Evolutionary conservation across 2,797 vertebrate species (phyloP).

Genomic region (Hydrophis major): DNA sequence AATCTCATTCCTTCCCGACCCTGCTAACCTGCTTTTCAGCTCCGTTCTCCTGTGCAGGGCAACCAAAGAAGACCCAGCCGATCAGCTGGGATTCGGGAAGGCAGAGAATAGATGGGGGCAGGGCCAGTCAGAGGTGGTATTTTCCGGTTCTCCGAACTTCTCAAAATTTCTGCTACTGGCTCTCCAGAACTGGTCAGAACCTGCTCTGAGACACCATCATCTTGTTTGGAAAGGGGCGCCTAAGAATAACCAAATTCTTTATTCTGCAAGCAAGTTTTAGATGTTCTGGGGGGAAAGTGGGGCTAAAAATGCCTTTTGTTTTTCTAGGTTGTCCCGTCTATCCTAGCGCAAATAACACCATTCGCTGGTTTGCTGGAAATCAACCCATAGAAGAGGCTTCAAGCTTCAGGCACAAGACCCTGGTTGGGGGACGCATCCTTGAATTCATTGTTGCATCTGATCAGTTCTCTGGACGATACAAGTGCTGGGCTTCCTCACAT

Average conservation of each 20-base stretch:
- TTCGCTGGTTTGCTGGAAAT: slow-evolving; percentile 77
- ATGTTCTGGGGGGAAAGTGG: neutral
- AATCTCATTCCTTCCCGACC: too few species aligned
- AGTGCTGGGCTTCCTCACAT: slow-evolving; percentile 69
- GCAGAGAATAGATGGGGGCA: too few species aligned
- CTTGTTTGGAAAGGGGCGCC: neutral
- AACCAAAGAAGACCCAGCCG: too few species aligned
- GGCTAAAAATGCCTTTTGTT: slow-evolving; percentile 22
- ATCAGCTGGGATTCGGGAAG: too few species aligned
- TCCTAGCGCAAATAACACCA: slow-evolving; percentile 66
- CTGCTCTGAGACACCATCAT: too few species aligned
- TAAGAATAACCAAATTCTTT: neutral
- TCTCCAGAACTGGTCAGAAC: too few species aligned
- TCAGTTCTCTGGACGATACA: slow-evolving; percentile 72
- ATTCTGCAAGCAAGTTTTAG: neutral
- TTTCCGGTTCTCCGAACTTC: too few species aligned
- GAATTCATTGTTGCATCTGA: slow-evolving; percentile 75
- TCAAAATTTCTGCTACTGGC: too few species aligned
- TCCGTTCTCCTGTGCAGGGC: too few species aligned
- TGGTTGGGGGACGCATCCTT: slow-evolving; percentile 76
- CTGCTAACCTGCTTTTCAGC: too few species aligned
- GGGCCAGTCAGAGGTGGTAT: too few species aligned
- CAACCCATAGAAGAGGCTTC: slow-evolving; percentile 68
- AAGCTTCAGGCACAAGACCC: slow-evolving; percentile 64
- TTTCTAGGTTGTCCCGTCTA: slow-evolving; percentile 79